phyloP scores from a whole-genome alignment of 2,113 vertebrate genomes.

The Nicator chloris region DNA sequence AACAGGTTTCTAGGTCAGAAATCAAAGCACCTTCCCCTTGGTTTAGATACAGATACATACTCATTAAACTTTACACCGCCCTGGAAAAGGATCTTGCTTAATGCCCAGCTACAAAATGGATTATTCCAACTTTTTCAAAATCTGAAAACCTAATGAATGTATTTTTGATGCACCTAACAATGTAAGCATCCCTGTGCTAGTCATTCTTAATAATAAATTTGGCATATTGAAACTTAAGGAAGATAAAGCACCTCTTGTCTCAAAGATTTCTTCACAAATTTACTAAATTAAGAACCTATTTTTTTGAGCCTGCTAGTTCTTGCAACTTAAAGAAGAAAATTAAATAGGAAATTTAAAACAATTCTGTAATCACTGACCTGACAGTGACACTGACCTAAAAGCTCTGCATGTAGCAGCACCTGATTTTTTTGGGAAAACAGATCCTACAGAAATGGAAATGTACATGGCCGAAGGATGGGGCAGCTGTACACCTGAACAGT shows the following conservation, averaged over 20 bases:
- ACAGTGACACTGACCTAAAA: background rate
- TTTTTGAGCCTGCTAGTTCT: background rate
- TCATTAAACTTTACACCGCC: background rate
- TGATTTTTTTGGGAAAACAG: background rate
- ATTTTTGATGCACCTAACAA: background rate
- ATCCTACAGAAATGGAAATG: background rate
- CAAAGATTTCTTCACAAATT: background rate
- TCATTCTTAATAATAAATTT: background rate
- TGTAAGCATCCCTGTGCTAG: background rate
- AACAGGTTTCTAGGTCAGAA: background rate
- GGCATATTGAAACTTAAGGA: background rate
- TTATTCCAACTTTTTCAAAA: background rate
- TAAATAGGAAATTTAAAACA: background rate
- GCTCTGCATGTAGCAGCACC: accelerated
- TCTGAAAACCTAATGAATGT: background rate
- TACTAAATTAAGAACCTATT: background rate
- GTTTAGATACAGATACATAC: background rate
- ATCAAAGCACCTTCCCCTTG: background rate
- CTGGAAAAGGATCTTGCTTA: background rate
- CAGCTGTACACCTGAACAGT: background rate
- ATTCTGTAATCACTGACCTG: background rate
- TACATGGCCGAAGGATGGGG: background rate
- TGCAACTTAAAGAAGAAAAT: background rate
- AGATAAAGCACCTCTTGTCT: background rate
- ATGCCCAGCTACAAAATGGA: background rate